Evolutionary conservation across 2,888 invertebrate genomes (phyloP).

Genomic region (Eupithecia subumbrata): DNA sequence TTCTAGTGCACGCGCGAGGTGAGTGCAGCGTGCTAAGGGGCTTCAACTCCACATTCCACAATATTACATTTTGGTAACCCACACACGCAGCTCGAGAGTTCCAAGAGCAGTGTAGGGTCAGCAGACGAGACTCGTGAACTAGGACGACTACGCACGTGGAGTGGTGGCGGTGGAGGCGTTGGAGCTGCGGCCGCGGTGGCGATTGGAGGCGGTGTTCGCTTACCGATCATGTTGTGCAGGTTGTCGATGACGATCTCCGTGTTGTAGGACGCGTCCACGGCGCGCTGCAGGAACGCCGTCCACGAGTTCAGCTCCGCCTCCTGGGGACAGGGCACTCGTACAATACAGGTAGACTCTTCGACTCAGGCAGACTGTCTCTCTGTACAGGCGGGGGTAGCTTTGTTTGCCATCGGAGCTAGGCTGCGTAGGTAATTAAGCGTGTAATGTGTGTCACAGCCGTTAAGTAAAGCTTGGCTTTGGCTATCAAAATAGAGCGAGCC

Average conservation of each 20-base stretch:
- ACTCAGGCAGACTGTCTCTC: not conserved
- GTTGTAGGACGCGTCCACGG: constrained; percentile 75
- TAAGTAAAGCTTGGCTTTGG: not conserved
- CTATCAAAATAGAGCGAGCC: not conserved
- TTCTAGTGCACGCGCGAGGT: not conserved
- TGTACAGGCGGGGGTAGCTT: too few species aligned
- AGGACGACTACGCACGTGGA: too few species aligned
- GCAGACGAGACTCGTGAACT: too few species aligned
- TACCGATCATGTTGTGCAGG: constrained; percentile 80
- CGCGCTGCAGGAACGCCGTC: constrained; percentile 79
- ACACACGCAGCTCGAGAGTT: too few species aligned
- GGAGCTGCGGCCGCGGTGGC: too few species aligned
- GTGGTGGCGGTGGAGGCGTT: too few species aligned
- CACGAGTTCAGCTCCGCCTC: constrained; percentile 77
- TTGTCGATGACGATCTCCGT: constrained; percentile 78
- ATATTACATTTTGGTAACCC: too few species aligned
- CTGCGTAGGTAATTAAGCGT: too few species aligned
- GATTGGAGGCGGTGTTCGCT: constrained; percentile 36
- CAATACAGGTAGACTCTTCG: not conserved
- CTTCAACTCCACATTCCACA: too few species aligned
- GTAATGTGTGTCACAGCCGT: not conserved
- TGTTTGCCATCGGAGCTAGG: too few species aligned
- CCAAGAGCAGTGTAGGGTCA: too few species aligned
- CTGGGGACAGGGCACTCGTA: constrained; percentile 50
- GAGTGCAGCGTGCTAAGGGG: too few species aligned